Evolutionary conservation across 2,113 vertebrate species (phyloP).

Genomic region (Nipponia nippon): DNA sequence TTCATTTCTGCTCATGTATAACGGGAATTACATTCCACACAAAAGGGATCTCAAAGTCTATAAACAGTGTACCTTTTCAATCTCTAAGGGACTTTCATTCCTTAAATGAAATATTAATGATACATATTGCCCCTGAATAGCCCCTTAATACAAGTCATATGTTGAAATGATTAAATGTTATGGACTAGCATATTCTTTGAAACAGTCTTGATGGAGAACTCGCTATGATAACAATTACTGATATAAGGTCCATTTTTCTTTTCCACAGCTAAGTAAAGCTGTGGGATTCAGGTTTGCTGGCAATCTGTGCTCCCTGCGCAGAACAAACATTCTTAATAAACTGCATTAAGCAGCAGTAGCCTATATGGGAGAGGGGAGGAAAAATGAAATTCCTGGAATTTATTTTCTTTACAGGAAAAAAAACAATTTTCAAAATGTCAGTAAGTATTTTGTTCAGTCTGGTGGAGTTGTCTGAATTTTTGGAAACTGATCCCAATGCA

Average conservation of each 20-base stretch:
- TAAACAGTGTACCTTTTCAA: constrained; percentile 70
- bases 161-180: constrained; percentile 66
- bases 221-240: constrained; percentile 53
- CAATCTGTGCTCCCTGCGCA: constrained; percentile 12
- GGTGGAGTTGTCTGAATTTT: constrained; percentile 8
- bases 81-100: constrained; percentile 66
- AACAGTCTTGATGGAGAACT: constrained; percentile 54
- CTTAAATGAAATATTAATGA: constrained; percentile 68
- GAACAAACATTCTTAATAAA: constrained; percentile 51
- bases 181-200: constrained; percentile 52
- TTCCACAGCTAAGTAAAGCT: constrained; percentile 58
- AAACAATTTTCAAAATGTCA: not conserved
- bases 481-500: constrained; percentile 45
- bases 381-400: constrained; percentile 50
- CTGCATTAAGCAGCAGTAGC: constrained; percentile 28
- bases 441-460: not conserved
- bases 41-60: constrained; percentile 60
- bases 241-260: constrained; percentile 51
- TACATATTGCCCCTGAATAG: constrained; percentile 59
- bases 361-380: not conserved
- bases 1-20: constrained; percentile 53
- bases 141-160: constrained; percentile 70
- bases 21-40: constrained; percentile 64
- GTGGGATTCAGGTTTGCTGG: constrained; percentile 47
- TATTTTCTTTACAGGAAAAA: constrained; percentile 35